These are phyloP conservation scores for Crossocerus cetratus DNA, from an alignment of 2,888 invertebrate genomes.

Conservation along the genomic window DNA sequence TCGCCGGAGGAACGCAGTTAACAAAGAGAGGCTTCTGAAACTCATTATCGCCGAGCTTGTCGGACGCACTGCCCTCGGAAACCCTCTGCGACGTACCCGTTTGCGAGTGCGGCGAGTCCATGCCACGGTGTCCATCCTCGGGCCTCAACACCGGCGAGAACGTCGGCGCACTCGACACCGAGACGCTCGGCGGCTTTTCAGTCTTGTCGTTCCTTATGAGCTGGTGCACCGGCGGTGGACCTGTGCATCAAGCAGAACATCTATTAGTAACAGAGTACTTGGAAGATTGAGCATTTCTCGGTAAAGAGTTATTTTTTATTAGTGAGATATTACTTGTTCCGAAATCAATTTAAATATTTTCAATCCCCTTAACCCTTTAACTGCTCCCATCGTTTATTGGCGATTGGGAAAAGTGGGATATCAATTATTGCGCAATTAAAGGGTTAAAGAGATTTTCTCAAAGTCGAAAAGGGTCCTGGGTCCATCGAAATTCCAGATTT, in stretches of 20 bases:
- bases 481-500: too few species aligned
- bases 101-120: conserved; percentile 76
- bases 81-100: conserved; percentile 68
- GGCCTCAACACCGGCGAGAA: conserved; percentile 75
- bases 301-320: too few species aligned
- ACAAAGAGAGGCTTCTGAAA: not conserved
- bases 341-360: too few species aligned
- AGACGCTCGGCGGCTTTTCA: conserved; percentile 75
- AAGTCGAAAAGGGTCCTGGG: too few species aligned
- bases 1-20: too few species aligned
- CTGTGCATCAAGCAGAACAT: conserved; percentile 42
- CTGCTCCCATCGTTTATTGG: too few species aligned
- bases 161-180: conserved; percentile 75
- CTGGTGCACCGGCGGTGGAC: conserved; percentile 76
- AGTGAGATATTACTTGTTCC: too few species aligned
- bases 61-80: conserved; percentile 1
- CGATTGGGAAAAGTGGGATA: too few species aligned
- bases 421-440: too few species aligned
- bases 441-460: too few species aligned
- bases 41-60: conserved; percentile 27
- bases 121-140: conserved; percentile 74
- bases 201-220: conserved; percentile 76
- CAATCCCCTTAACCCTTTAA: too few species aligned
- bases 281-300: too few species aligned
- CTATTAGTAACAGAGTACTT: not conserved